Percentiles rank a stretch among this genome's conserved stretches.
Evolutionary conservation across 2,113 vertebrate genomes (phyloP).

Genomic region (Sus scrofa): DNA sequence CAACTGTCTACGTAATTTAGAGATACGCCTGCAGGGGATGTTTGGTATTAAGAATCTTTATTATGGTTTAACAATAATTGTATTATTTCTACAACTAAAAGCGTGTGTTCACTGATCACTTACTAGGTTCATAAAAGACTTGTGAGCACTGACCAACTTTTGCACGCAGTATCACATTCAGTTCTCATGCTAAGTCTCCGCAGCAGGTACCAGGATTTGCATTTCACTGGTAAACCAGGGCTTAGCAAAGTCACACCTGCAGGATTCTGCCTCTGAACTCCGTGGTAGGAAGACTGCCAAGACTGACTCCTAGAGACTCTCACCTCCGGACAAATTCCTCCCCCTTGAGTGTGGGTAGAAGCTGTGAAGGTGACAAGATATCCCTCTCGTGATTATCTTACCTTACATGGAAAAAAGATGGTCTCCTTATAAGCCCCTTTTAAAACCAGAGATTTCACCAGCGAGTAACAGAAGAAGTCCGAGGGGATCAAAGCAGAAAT

Average conservation of each 20-base stretch:
- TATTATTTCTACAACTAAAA: not conserved
- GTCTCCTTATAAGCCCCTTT: not conserved
- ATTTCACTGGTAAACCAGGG: not conserved
- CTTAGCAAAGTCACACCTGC: not conserved
- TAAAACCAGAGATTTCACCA: not conserved
- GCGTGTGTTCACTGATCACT: not conserved
- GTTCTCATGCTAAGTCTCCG: not conserved
- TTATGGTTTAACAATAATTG: not conserved
- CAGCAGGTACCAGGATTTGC: not conserved
- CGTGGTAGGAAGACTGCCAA: not conserved
- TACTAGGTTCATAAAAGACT: not conserved
- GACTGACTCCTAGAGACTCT: accelerated
- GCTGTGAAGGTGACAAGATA: not conserved
- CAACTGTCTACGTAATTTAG: not conserved
- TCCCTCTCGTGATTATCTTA: not conserved
- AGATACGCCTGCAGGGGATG: not conserved
- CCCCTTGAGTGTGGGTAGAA: not conserved
- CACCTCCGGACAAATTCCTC: not conserved
- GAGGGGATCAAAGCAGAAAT: not conserved
- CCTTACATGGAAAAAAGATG: not conserved
- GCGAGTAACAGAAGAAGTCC: not conserved
- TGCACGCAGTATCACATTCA: not conserved
- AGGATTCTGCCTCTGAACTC: not conserved
- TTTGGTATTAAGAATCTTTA: not conserved
- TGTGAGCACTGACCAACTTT: not conserved